These are phyloP conservation scores for Patiria pectinifera DNA, from an alignment of 53 echinoderm and acorn worm genomes.

Conservation along the genomic window DNA sequence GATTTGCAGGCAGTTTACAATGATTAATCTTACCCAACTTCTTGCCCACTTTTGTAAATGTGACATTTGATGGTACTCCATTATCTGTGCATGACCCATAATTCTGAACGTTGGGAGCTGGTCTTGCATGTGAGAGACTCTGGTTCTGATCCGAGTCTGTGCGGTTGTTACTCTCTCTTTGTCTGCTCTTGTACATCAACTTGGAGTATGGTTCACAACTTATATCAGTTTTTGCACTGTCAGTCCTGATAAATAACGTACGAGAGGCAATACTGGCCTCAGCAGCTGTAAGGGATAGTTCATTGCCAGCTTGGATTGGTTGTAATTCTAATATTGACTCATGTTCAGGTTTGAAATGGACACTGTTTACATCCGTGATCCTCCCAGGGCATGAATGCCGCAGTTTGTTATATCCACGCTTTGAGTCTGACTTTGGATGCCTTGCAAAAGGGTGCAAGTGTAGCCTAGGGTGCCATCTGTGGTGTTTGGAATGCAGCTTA, in stretches of 20 bases:
- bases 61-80: neutral
- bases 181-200: neutral
- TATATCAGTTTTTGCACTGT: neutral
- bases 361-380: neutral
- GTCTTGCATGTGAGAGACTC: neutral
- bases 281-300: neutral
- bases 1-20: conserved; percentile 14
- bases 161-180: neutral
- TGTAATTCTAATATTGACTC: conserved; percentile 7
- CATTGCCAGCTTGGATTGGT: neutral
- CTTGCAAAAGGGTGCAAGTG: neutral
- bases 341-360: neutral
- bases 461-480: conserved; percentile 15
- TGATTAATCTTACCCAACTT: conserved; percentile 39
- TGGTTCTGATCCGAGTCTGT: neutral
- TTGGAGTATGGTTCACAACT: neutral
- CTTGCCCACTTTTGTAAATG: conserved; percentile 7
- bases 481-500: neutral
- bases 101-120: neutral
- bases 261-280: neutral
- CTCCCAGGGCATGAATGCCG: conserved; percentile 50
- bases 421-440: neutral
- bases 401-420: conserved; percentile 9
- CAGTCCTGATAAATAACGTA: neutral
- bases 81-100: conserved; percentile 10